Evolutionary conservation across 1,140 invertebrate species (phyloP).

Genomic region (Sycophila sp.): DNA sequence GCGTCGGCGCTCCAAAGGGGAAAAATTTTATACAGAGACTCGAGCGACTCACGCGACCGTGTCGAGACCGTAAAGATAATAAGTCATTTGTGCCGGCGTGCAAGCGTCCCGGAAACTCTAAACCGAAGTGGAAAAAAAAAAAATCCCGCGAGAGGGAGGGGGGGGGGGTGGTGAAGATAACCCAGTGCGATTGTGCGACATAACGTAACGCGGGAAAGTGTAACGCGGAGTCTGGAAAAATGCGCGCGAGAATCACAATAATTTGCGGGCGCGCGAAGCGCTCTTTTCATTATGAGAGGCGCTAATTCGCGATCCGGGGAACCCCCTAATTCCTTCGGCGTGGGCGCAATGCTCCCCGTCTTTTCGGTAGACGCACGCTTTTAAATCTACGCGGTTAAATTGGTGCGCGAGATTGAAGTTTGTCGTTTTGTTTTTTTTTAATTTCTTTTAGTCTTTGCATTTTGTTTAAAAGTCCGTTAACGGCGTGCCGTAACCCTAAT

Average conservation of each 20-base stretch:
- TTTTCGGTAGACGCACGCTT: not conserved
- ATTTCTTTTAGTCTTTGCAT: too few species aligned
- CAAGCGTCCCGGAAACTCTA: not conserved
- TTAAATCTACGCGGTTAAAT: not conserved
- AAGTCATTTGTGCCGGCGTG: constrained; percentile 10
- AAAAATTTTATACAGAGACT: too few species aligned
- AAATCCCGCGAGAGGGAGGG: not conserved
- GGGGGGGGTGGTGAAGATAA: constrained; percentile 3
- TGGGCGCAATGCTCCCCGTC: not conserved
- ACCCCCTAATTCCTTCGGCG: not conserved
- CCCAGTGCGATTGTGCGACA: constrained; percentile 19
- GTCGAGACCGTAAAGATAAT: constrained; percentile 28
- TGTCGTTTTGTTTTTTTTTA: too few species aligned
- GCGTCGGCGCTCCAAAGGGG: not conserved
- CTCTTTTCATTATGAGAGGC: constrained; percentile 25
- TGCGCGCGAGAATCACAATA: constrained; percentile 3
- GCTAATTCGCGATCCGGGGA: not conserved
- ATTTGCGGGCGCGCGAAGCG: not conserved
- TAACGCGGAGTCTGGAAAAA: constrained; percentile 28
- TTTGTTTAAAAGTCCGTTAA: too few species aligned
- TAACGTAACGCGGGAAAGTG: constrained; percentile 30
- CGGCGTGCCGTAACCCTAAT: too few species aligned
- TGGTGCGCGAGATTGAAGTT: not conserved
- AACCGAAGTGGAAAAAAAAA: not conserved
- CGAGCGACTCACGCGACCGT: constrained; percentile 12